Evolutionary conservation across 2,888 invertebrate species (phyloP).

Genomic region (Tenodera sinensis): DNA sequence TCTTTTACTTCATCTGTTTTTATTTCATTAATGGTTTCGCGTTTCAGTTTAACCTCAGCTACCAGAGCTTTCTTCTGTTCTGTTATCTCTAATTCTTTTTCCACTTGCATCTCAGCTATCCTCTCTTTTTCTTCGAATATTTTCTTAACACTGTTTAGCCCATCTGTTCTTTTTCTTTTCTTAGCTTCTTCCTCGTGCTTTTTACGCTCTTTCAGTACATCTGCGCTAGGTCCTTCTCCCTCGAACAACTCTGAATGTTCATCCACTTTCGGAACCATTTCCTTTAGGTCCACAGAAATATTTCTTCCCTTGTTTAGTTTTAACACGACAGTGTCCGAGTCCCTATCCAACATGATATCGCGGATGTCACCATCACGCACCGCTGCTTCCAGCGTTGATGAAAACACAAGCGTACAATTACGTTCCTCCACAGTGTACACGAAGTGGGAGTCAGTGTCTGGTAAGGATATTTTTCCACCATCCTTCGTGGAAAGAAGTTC

Average conservation of each 20-base stretch:
- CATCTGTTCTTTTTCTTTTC: conserved; percentile 47
- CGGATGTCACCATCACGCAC: conserved; percentile 72
- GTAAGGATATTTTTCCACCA: conserved; percentile 39
- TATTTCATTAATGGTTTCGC: neutral
- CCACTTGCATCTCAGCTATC: conserved; percentile 58
- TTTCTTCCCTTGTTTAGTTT: conserved; percentile 70
- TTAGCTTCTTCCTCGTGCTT: conserved; percentile 49
- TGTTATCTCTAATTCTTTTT: conserved; percentile 47
- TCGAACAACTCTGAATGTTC: conserved; percentile 57
- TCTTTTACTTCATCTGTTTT: conserved; percentile 44
- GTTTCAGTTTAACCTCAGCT: conserved; percentile 23
- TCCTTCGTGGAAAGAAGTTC: conserved; percentile 29
- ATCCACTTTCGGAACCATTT: conserved; percentile 51
- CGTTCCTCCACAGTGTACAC: conserved; percentile 74
- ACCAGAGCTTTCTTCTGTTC: conserved; percentile 42
- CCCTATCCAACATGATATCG: conserved; percentile 72
- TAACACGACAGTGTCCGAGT: conserved; percentile 69
- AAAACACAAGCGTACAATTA: conserved; percentile 69
- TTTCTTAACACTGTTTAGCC: conserved; percentile 61
- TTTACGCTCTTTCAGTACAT: conserved; percentile 46
- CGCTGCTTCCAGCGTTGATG: conserved; percentile 69
- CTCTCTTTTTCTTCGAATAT: conserved; percentile 76
- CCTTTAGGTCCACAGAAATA: conserved; percentile 67
- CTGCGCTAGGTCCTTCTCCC: conserved; percentile 62
- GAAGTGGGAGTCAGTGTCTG: conserved; percentile 57